Conservation (phyloP, 1,140 invertebrate genomes). For the Nautilus pompilius region DNA sequence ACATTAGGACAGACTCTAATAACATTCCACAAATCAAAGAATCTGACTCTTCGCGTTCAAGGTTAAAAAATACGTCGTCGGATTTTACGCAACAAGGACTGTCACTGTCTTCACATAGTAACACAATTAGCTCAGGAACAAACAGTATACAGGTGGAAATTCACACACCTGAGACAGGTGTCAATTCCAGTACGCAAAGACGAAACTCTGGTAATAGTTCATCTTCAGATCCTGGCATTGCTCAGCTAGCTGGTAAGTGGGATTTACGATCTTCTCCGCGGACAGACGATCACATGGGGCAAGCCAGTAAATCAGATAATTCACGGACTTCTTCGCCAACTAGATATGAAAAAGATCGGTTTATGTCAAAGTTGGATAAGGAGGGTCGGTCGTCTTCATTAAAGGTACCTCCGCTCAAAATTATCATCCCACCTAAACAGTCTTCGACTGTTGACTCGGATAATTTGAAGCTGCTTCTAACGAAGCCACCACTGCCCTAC, state of each 20-base stretch:
- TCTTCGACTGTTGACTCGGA: constrained; percentile 24
- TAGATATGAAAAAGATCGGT: constrained; percentile 22
- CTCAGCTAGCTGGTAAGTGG: constrained; percentile 12
- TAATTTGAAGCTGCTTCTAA: constrained; percentile 24
- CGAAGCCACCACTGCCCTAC: constrained; percentile 41
- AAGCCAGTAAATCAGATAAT: constrained; percentile 12
- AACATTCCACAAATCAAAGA: constrained; percentile 2
- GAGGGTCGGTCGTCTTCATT: constrained; percentile 42
- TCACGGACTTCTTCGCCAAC: constrained; percentile 11
- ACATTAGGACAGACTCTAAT: background rate
- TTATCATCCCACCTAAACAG: constrained; percentile 43
- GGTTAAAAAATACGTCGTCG: background rate
- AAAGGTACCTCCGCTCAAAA: constrained; percentile 49
- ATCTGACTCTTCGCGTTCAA: background rate
- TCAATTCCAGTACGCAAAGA: background rate
- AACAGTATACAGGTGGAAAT: constrained; percentile 1
- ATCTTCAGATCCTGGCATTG: background rate
- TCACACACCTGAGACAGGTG: background rate
- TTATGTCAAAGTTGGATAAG: constrained; percentile 7
- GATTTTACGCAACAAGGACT: background rate
- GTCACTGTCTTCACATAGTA: background rate
- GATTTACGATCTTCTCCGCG: constrained; percentile 19
- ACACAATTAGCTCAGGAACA: constrained; percentile 3
- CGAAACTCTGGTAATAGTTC: background rate
- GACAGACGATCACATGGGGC: constrained; percentile 13